Conservation (phyloP, 2,113 vertebrate species). For the Microcebus ravelobensis region DNA sequence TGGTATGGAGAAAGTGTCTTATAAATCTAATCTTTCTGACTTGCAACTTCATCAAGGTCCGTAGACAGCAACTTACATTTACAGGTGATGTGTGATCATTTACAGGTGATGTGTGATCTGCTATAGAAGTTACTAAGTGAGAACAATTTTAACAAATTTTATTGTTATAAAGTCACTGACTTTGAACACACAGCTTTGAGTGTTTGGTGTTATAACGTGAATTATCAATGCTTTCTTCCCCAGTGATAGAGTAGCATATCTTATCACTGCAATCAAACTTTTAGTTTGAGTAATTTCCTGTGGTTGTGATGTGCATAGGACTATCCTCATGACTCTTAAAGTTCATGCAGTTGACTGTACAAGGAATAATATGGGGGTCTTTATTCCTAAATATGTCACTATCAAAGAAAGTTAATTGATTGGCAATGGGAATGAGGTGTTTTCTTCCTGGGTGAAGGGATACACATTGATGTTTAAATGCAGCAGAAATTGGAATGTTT, state of each 20-base stretch:
- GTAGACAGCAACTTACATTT: conserved; percentile 29
- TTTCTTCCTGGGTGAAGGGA: background rate
- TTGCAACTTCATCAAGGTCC: conserved; percentile 27
- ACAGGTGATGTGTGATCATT: too few species aligned
- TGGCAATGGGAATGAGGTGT: background rate
- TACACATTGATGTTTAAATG: background rate
- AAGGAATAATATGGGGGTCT: background rate
- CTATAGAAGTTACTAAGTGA: conserved; percentile 39
- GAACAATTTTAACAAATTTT: conserved; percentile 55
- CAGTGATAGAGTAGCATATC: background rate
- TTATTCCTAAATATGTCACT: background rate
- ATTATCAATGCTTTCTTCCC: background rate
- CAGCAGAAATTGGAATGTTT: background rate
- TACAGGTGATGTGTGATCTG: conserved; percentile 14
- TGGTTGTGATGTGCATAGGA: background rate
- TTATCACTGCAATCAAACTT: background rate
- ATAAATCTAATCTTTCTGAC: conserved; percentile 26
- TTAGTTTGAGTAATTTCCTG: background rate
- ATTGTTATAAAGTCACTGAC: conserved; percentile 54
- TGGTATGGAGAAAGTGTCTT: background rate
- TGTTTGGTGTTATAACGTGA: background rate
- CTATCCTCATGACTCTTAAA: background rate
- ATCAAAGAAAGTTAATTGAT: background rate
- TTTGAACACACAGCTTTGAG: conserved; percentile 13
- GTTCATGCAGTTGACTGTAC: background rate